phyloP scores from a whole-genome alignment of 1,140 invertebrate genomes.

The Hormaphis cornu region DNA sequence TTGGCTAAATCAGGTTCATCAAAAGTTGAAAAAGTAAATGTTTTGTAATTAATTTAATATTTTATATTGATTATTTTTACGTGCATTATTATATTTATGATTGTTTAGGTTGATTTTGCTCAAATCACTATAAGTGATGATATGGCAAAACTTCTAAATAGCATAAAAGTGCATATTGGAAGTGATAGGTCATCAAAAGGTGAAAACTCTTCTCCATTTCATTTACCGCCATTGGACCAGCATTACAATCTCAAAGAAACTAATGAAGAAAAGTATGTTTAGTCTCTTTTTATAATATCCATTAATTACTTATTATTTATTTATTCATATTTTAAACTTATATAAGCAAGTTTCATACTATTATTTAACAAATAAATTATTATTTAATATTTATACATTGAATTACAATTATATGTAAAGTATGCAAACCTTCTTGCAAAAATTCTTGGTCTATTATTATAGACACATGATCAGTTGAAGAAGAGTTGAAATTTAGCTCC shows the following conservation, averaged over 20 bases:
- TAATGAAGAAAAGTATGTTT: conserved; percentile 10
- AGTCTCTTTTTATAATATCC: too few relatives aligned
- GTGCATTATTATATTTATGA: not conserved
- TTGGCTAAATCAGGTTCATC: not conserved
- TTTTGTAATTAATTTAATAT: not conserved
- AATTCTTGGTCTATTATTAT: too few relatives aligned
- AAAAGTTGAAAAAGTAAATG: conserved; percentile 18
- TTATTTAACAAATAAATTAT: too few relatives aligned
- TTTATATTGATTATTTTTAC: not conserved
- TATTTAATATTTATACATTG: too few relatives aligned
- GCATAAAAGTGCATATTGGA: conserved; percentile 7
- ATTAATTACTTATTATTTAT: not conserved
- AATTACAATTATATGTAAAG: too few relatives aligned
- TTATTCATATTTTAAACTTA: not conserved
- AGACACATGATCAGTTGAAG: too few relatives aligned
- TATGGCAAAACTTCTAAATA: conserved; percentile 17
- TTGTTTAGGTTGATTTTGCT: not conserved
- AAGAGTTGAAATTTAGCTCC: too few relatives aligned
- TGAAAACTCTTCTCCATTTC: conserved; percentile 17
- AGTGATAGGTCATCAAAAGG: not conserved
- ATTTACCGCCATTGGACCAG: not conserved
- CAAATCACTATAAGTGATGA: conserved; percentile 28
- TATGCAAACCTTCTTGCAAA: too few relatives aligned
- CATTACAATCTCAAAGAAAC: not conserved
- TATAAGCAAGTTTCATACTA: too few relatives aligned